Conservation (phyloP, 2,113 vertebrate genomes). For the Thamnaconus septentrionalis region DNA sequence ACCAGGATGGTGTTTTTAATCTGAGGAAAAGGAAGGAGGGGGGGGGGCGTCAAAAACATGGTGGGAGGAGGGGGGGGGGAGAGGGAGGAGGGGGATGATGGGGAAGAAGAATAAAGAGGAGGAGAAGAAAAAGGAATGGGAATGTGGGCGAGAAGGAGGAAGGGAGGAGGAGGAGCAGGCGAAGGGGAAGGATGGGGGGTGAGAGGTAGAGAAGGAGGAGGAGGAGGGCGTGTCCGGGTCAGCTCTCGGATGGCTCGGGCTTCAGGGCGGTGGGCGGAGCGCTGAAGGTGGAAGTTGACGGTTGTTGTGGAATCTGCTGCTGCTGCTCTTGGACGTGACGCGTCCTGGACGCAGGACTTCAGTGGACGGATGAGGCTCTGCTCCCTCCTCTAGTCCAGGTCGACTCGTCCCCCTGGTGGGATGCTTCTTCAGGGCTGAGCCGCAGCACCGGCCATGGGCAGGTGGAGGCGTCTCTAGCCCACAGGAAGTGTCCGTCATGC, state of each 20-base stretch:
- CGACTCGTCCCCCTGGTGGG: constrained; percentile 1
- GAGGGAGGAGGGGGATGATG: no score
- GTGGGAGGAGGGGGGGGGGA: no score
- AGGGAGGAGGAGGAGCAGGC: no score
- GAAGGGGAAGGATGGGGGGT: no score
- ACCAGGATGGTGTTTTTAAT: no score
- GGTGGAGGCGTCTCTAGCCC: constrained; percentile 10
- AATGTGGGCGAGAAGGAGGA: no score
- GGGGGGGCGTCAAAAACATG: neutral
- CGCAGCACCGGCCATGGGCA: constrained; percentile 14
- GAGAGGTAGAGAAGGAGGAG: no score
- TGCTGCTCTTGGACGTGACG: neutral
- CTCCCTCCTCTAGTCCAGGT: no score
- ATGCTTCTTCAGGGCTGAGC: constrained; percentile 10
- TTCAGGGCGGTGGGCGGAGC: constrained; percentile 58
- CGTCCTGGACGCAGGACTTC: neutral
- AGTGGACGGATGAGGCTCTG: neutral
- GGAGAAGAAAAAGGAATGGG: no score
- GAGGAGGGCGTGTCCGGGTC: neutral
- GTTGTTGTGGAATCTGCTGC: constrained; percentile 15
- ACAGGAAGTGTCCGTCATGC: constrained; percentile 69
- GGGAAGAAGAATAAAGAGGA: no score
- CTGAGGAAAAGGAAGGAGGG: neutral
- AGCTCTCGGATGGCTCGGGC: constrained; percentile 10
- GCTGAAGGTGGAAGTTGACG: constrained; percentile 14